Percentiles rank a stretch among this genome's conserved stretches.
Evolutionary conservation across 2,797 vertebrate species (phyloP).

Genomic region (Poeciliopsis turneri): DNA sequence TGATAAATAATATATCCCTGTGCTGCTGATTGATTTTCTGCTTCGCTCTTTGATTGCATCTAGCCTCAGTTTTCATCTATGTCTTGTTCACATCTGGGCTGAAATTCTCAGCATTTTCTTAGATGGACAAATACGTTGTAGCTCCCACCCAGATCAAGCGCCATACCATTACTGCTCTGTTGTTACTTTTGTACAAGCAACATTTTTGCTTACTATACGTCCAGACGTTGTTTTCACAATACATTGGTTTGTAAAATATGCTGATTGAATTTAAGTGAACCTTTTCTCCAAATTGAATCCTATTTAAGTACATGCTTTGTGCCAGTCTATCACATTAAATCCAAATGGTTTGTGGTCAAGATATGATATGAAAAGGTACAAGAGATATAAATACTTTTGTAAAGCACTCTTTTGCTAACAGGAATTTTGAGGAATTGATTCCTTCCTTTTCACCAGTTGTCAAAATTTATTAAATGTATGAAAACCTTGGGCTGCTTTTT

Average conservation of each 20-base stretch:
- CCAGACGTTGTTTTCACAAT: neutral
- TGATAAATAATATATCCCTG: neutral
- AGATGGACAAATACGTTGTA: constrained; percentile 15
- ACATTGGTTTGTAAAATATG: neutral
- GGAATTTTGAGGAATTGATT: constrained; percentile 8
- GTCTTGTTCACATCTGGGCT: constrained; percentile 1
- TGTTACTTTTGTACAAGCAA: neutral
- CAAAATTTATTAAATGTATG: constrained; percentile 21
- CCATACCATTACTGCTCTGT: constrained; percentile 7
- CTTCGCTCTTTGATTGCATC: constrained; percentile 31
- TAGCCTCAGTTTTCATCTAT: neutral
- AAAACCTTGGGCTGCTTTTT: constrained; percentile 18
- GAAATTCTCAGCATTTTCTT: constrained; percentile 8
- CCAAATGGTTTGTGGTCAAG: neutral
- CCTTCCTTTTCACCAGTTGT: constrained; percentile 32
- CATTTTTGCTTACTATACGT: neutral
- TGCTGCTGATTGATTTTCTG: constrained; percentile 19
- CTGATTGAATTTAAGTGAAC: neutral
- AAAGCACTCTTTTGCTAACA: neutral
- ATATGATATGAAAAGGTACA: neutral
- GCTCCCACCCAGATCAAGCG: neutral
- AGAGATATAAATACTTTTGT: neutral
- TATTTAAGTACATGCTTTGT: neutral
- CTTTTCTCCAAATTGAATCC: neutral
- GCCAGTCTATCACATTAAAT: neutral